Evolutionary conservation across 1,140 invertebrate species (phyloP), one percentile per base, ranked within the genome.

Genomic region (Thaumatotibia leucotreta): DNA sequence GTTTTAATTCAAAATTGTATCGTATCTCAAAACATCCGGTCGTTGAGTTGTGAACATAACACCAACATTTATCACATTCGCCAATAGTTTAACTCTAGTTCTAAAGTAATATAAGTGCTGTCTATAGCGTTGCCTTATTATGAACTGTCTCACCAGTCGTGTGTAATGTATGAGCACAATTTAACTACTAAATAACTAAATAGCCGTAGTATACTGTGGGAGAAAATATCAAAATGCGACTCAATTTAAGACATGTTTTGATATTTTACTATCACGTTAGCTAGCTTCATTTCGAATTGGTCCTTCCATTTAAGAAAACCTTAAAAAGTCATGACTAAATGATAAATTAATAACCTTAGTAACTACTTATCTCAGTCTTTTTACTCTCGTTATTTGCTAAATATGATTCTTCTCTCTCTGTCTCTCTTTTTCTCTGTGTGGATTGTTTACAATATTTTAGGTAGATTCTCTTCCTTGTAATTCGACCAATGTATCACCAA

Each of bases 91-190:
- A n/a, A 58, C 29, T 24, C 4, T 58, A 63, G 45, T 23, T 72
- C 54, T 73, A 54, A 69, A 22, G 39, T 74, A 67, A 35, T 45
- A 8, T 74, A 76, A 76, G 69, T 72, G 75, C 75, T 76, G 72
- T 72, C 64, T 76, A 73, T 73, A 76, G 68, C 66, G 74, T 72
- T 76, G 75, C 75, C 75, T 76, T 76, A 76, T 72, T 72, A 76
- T 49, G 39, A 69, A 70, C 67, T 72, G 52, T 67, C 70, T 72
- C 75, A 76, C 72, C 23, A 70, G n/a, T 69, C 64, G 65, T 68
- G 67, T 72, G 63, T 68, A 67, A 50, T 69, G 68, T 73, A 76
- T 67, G 33, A 64, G 75, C 68, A 77, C 73, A 75, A 67, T 66
- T 77, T 71, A 27, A 27, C 24, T 27, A 63, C 10, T 63, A 63